A percentile compares a stretch with the other conserved stretches of the same genome.
phyloP scores from a whole-genome alignment of 2,888 invertebrate genomes.

The Brachyopa scutellaris region DNA sequence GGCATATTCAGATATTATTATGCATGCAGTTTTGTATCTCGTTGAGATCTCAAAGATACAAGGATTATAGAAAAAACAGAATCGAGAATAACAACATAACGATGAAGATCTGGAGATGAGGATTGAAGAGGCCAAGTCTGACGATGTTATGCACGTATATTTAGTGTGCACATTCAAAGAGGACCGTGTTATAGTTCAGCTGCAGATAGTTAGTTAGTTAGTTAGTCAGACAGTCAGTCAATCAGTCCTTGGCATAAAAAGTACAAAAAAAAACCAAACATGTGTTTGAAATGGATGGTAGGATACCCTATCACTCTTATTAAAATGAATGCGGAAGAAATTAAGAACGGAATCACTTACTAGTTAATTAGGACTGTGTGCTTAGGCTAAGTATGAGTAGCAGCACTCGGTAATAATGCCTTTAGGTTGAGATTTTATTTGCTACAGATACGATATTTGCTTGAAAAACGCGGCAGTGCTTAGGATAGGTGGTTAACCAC shows the following conservation, averaged over 20 bases:
- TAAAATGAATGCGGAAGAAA: too few species aligned
- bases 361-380: too few species aligned
- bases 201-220: constrained; percentile 21
- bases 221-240: constrained; percentile 45
- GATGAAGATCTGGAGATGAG: constrained; percentile 13
- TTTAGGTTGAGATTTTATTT: too few species aligned
- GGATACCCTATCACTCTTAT: too few species aligned
- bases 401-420: too few species aligned
- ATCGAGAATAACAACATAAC: background rate
- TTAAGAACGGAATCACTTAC: too few species aligned
- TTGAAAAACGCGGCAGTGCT: too few species aligned
- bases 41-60: constrained; percentile 49
- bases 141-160: constrained; percentile 10
- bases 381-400: too few species aligned
- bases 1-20: constrained; percentile 30
- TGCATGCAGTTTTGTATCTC: constrained; percentile 14
- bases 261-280: background rate
- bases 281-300: too few species aligned
- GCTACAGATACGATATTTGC: too few species aligned
- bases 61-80: constrained; percentile 10
- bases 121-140: constrained; percentile 31
- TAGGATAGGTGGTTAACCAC: too few species aligned
- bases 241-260: constrained; percentile 53
- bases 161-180: constrained; percentile 33
- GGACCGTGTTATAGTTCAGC: constrained; percentile 29